A percentile compares a stretch with the other conserved stretches of the same genome.
These are phyloP conservation scores for Hippopotamyrus pictus DNA, from an alignment of 2,797 vertebrate species.

Conservation along the genomic window DNA sequence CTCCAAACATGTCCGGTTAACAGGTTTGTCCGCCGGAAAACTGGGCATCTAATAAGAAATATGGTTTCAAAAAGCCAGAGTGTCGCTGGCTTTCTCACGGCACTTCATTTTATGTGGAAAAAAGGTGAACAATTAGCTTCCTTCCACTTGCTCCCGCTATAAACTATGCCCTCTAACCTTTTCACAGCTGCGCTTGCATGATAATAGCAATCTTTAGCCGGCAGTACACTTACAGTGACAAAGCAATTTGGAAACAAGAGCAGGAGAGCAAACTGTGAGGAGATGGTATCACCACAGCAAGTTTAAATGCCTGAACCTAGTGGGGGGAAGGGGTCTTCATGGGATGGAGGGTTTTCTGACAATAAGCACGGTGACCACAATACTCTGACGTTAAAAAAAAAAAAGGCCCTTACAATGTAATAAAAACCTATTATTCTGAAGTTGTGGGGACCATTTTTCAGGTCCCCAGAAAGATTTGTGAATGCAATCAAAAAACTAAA, in stretches of 20 bases:
- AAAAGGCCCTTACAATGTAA: neutral
- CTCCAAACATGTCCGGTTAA: neutral
- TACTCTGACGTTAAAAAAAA: neutral
- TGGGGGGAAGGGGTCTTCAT: neutral
- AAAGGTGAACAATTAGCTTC: neutral
- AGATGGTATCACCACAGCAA: neutral
- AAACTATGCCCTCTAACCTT: constrained; percentile 10
- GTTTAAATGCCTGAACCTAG: neutral
- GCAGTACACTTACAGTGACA: neutral
- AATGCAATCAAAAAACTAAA: neutral
- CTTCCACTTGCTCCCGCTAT: constrained; percentile 6
- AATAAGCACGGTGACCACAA: neutral
- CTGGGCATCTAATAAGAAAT: neutral
- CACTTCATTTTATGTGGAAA: neutral
- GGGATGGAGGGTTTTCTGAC: neutral
- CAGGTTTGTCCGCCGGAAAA: neutral
- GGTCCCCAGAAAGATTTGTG: neutral
- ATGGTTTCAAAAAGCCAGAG: neutral
- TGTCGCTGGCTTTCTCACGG: neutral
- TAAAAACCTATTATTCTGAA: neutral
- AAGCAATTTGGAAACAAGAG: constrained; percentile 8
- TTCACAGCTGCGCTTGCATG: neutral
- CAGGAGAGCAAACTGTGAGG: neutral
- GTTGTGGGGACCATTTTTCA: neutral
- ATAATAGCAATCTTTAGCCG: constrained; percentile 12